A percentile compares a stretch with the other conserved stretches of the same genome.
phyloP scores from a whole-genome alignment of 2,888 invertebrate genomes.

The Napeogenes sylphis region DNA sequence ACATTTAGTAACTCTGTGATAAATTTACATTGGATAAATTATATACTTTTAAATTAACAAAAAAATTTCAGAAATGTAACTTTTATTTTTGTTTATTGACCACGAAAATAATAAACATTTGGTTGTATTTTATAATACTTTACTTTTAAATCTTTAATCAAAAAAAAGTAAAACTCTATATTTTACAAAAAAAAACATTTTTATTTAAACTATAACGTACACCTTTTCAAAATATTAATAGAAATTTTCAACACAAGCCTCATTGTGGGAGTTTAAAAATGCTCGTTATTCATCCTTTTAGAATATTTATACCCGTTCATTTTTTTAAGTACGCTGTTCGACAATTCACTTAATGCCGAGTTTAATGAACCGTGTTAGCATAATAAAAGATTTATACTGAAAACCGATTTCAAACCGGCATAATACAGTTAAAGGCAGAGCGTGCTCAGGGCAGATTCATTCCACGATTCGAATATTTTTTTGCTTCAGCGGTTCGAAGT shows the following conservation, averaged over 20 bases:
- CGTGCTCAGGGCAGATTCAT: conserved; percentile 41
- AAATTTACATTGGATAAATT: no score
- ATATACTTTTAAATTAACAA: no score
- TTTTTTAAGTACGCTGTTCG: conserved; percentile 71
- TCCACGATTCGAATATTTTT: conserved; percentile 50
- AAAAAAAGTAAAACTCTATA: no score
- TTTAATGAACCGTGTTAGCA: conserved; percentile 75
- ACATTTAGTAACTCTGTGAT: no score
- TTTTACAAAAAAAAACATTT: no score
- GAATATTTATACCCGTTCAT: conserved; percentile 66
- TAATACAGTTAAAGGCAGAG: conserved; percentile 61
- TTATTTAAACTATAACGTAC: no score
- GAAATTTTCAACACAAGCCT: conserved; percentile 47
- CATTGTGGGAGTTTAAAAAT: conserved; percentile 43
- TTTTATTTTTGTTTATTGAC: no score
- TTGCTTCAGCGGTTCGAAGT: conserved; percentile 38
- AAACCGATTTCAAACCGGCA: conserved; percentile 69
- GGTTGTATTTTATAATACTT: no score
- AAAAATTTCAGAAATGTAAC: no score
- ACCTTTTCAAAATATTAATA: conserved; percentile 30
- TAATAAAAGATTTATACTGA: conserved; percentile 75
- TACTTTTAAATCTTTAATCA: no score
- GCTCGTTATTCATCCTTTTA: conserved; percentile 51
- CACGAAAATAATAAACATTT: no score
- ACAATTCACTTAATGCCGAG: conserved; percentile 75